Conservation (phyloP, 2,888 invertebrate genomes). For the Ferdinandea cuprea region DNA sequence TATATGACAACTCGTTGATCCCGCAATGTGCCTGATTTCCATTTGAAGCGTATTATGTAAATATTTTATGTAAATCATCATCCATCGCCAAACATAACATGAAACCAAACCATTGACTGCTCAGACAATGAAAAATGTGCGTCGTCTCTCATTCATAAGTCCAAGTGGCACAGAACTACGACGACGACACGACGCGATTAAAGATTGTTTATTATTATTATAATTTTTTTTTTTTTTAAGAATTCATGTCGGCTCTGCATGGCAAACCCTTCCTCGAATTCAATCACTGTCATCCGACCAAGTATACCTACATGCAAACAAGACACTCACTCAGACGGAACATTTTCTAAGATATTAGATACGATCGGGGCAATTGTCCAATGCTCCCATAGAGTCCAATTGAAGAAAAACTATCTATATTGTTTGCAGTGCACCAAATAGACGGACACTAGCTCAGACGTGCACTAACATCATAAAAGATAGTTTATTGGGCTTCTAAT, state of each 20-base stretch:
- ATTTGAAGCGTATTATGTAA: slow-evolving; percentile 47
- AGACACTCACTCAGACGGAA: slow-evolving; percentile 16
- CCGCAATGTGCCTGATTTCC: slow-evolving; percentile 38
- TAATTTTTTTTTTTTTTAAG: slow-evolving; percentile 22
- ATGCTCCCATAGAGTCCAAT: slow-evolving; percentile 43
- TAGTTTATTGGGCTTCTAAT: slow-evolving; percentile 63
- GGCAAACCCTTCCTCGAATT: slow-evolving; percentile 53
- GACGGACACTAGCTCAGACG: slow-evolving; percentile 2
- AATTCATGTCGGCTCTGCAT: slow-evolving; percentile 56
- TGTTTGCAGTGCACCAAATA: slow-evolving; percentile 19
- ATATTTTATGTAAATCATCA: slow-evolving; percentile 53
- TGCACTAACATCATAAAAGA: slow-evolving; percentile 42
- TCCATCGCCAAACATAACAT: slow-evolving; percentile 38
- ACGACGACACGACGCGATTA: no score
- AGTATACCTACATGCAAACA: not conserved
- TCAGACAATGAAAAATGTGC: slow-evolving; percentile 48
- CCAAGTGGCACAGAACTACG: slow-evolving; percentile 12
- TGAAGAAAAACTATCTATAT: slow-evolving; percentile 49
- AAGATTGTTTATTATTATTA: no score
- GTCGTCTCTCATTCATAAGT: slow-evolving; percentile 59
- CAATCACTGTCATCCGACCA: slow-evolving; percentile 55
- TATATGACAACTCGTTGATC: slow-evolving; percentile 22
- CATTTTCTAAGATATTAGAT: slow-evolving; percentile 55
- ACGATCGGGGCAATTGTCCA: slow-evolving; percentile 43
- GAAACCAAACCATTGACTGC: slow-evolving; percentile 50